Conservation (phyloP, 2,113 vertebrate genomes). For the Aegotheles bennettii region DNA sequence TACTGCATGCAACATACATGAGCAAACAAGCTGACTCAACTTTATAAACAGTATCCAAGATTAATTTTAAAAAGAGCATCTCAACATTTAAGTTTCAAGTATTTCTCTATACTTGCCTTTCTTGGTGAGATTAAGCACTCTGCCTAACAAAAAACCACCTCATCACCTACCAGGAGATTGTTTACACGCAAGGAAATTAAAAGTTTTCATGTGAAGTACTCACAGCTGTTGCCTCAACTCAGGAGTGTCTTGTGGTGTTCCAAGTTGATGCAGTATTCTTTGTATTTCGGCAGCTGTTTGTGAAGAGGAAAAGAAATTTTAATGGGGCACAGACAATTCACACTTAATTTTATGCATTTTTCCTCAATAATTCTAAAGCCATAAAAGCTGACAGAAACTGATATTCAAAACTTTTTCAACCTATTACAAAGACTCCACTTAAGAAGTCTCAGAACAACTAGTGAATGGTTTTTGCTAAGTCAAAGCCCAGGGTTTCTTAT, state of each 20-base stretch:
- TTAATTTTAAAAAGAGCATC: neutral
- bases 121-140: neutral
- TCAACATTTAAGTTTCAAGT: neutral
- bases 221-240: slow-evolving; percentile 88
- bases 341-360: neutral
- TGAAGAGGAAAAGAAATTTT: slow-evolving; percentile 13
- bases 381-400: neutral
- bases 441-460: neutral
- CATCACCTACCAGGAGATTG: neutral
- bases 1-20: rapidly evolving
- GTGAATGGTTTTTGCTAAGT: neutral
- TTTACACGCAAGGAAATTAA: neutral
- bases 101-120: neutral
- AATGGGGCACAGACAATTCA: neutral
- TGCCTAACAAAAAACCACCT: neutral
- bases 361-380: neutral
- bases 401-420: neutral
- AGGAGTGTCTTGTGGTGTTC: slow-evolving; percentile 84
- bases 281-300: slow-evolving; percentile 89
- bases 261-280: slow-evolving; percentile 84
- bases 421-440: neutral
- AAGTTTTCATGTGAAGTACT: slow-evolving; percentile 68
- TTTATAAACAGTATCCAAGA: neutral
- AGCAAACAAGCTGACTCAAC: neutral
- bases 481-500: neutral